These are phyloP conservation scores for Nemopilema nomurai DNA, from an alignment of 30 jellyfish, hydroid and myxozoan species.

Conservation along the genomic window DNA sequence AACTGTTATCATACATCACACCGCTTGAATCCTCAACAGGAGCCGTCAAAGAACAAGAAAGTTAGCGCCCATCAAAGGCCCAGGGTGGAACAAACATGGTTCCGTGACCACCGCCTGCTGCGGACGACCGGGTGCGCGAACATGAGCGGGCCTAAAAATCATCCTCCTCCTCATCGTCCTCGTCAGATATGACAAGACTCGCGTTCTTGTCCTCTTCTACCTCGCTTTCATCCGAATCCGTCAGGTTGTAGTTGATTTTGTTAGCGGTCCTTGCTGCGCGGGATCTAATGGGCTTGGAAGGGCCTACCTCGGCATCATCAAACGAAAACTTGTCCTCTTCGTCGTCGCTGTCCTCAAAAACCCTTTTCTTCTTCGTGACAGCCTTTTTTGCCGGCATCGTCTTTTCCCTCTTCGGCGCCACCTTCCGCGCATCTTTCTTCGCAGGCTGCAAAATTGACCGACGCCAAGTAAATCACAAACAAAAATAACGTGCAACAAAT, in stretches of 20 bases:
- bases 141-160: slow-evolving; percentile 37
- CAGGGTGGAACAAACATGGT: no score
- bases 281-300: slow-evolving; percentile 32
- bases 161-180: slow-evolving; percentile 49
- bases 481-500: neutral
- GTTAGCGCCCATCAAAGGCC: no score
- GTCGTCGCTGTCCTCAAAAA: slow-evolving; percentile 53
- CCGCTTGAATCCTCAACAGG: no score
- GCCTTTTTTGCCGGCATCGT: slow-evolving; percentile 14
- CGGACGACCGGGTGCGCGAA: no score
- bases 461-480: neutral
- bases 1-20: no score
- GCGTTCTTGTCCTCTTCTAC: slow-evolving; percentile 13
- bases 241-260: slow-evolving; percentile 4
- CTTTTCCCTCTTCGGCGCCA: neutral
- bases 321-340: slow-evolving; percentile 70
- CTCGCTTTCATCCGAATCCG: slow-evolving; percentile 25
- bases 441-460: slow-evolving; percentile 1
- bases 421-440: neutral
- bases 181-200: slow-evolving; percentile 43
- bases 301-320: slow-evolving; percentile 26
- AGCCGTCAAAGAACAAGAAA: no score
- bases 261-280: slow-evolving; percentile 9
- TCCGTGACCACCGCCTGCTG: no score
- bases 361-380: slow-evolving; percentile 54